Percentiles rank a stretch among this genome's conserved stretches.
Evolutionary conservation across 64 coral and sea anemone genomes (phyloP).

Genomic region (Montipora foliosa): DNA sequence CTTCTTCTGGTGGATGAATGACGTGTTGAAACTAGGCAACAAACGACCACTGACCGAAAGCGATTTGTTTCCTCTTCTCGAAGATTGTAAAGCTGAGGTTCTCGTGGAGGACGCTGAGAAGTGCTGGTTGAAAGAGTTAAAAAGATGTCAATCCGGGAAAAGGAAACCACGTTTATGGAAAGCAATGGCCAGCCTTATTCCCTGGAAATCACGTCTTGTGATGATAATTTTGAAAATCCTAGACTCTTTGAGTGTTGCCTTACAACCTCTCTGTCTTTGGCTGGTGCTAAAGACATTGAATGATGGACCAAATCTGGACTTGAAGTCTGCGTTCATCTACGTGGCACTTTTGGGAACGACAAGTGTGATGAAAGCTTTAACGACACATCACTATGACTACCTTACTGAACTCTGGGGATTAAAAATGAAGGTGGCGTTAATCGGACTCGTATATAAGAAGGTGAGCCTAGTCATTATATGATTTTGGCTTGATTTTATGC

Average conservation of each 20-base stretch:
- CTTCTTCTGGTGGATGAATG: too few relatives aligned
- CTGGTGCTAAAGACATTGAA: neutral
- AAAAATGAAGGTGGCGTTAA: too few relatives aligned
- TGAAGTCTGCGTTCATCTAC: neutral
- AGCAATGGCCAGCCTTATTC: slow-evolving; percentile 6
- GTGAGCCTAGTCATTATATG: too few relatives aligned
- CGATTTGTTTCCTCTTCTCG: neutral
- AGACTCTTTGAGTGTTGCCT: slow-evolving; percentile 21
- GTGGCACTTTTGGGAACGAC: neutral
- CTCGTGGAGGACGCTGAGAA: neutral
- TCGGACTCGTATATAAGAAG: neutral
- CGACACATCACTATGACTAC: neutral
- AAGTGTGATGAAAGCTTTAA: slow-evolving; percentile 8
- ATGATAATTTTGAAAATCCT: slow-evolving; percentile 31
- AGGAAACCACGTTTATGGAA: slow-evolving; percentile 31
- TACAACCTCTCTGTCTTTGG: slow-evolving; percentile 1
- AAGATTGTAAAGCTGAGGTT: neutral
- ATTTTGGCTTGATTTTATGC: too few relatives aligned
- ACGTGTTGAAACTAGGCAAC: too few relatives aligned
- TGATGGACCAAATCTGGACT: neutral
- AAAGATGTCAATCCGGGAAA: neutral
- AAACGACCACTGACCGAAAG: neutral
- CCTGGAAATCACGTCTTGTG: slow-evolving; percentile 14
- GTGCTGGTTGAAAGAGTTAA: slow-evolving; percentile 32
- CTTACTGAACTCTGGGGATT: too few relatives aligned